Evolutionary conservation across 2,888 invertebrate genomes (phyloP), one percentile per base, ranked within the genome.

Genomic region (Stenichneumon culpator): DNA sequence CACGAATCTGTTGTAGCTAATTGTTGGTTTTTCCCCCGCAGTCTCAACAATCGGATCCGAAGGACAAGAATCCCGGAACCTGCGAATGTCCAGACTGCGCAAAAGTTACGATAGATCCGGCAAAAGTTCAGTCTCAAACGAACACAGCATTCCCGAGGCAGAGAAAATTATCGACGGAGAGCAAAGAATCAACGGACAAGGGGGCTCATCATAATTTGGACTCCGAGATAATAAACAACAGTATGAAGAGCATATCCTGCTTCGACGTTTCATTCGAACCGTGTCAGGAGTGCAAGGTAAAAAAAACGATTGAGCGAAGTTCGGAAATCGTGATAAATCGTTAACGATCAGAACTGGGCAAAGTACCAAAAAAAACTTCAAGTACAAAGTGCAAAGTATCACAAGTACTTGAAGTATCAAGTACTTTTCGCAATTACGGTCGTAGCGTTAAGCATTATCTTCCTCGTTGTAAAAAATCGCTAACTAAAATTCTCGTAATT

Each of bases 41-140:
- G 54, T 54, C n/a, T 16, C 47, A 32, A 67, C 79, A 93, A 92
- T 89, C 93, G 79, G 93, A 93, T 89, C 90, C 91, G 79, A 94
- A 93, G 87, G 92, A 91, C 75, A 93, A 94, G 89, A 92, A 91
- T 73, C 88, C 91, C 54, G 91, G 91, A 14, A 91, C 88, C 3
- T 94, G 94, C 88, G 92, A 92, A 74, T 94, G 94, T 89, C 89
- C 92, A 16, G 94, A 94, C 84, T 94, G 94, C 86, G 82, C 88
- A 78, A 92, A 92, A 81, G 93, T 93, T 73, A 79, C 86, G 65
- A 92, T 91, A 80, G 88, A 86, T 79, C 73, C 82, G 57, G 89
- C 84, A 86, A 90, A 90, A 88, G 72, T 86, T 25, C 89, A 91
- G 78, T 74, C 84, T 22, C 89, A 89, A 83, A 88, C 84, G 79